Conservation (phyloP, 2,797 vertebrate species). For the Petrocephalus schoutedeni region DNA sequence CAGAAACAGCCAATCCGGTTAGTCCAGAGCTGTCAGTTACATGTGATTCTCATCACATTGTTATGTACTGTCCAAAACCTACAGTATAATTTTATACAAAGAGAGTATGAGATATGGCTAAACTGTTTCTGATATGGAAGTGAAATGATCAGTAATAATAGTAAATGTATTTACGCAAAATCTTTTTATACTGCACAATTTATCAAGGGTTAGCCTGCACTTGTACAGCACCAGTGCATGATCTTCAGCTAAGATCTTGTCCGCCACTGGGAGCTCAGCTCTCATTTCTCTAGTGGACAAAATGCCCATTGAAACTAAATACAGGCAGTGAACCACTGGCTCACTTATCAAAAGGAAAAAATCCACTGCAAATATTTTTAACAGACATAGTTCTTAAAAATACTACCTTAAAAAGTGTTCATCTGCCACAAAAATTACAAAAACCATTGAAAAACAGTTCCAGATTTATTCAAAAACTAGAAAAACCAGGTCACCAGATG, state of each 20-base stretch:
- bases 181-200: neutral
- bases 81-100: neutral
- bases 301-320: conserved; percentile 4
- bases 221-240: neutral
- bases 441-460: neutral
- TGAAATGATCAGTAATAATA: neutral
- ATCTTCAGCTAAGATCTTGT: neutral
- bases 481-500: neutral
- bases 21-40: neutral
- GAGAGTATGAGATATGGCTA: neutral
- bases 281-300: neutral
- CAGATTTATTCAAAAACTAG: conserved; percentile 9
- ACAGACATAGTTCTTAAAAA: neutral
- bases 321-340: neutral
- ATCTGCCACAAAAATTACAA: neutral
- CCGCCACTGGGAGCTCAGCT: neutral
- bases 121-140: neutral
- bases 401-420: neutral
- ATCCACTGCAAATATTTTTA: neutral
- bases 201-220: neutral
- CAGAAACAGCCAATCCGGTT: neutral
- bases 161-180: neutral
- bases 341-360: neutral
- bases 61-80: neutral
- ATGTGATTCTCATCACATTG: neutral